Conservation (phyloP, 53 echinoderm and acorn worm genomes). For the Echinometra lucunter region DNA sequence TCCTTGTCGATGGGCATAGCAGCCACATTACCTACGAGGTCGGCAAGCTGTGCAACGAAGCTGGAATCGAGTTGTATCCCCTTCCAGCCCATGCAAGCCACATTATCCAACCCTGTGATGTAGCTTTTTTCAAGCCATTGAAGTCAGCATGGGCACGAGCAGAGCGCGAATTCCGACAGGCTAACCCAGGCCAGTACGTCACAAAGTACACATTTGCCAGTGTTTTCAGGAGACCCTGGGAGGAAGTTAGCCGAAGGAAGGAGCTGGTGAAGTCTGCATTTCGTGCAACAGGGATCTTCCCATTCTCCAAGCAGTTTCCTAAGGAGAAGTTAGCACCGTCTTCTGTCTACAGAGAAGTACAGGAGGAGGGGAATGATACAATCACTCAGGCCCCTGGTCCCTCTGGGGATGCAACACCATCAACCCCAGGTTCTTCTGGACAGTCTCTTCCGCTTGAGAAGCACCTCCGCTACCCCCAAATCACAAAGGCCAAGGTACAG, state of each 20-base stretch:
- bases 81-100: slow-evolving; percentile 21
- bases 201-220: slow-evolving; percentile 11
- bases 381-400: not conserved
- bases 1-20: too few species aligned
- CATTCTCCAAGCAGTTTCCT: not conserved
- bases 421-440: not conserved
- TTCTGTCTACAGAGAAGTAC: not conserved
- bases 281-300: not conserved
- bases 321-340: not conserved
- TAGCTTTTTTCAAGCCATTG: slow-evolving; percentile 35
- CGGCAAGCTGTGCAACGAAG: not conserved
- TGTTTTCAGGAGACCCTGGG: not conserved
- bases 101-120: slow-evolving; percentile 43
- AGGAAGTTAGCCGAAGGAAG: not conserved
- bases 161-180: not conserved
- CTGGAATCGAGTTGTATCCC: not conserved
- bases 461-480: too few species aligned
- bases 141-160: not conserved
- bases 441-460: not conserved
- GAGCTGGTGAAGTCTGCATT: not conserved
- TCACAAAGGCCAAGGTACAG: too few species aligned
- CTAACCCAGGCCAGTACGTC: not conserved
- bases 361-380: not conserved
- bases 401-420: not conserved
- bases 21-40: not conserved